Conservation (phyloP, 2,888 invertebrate genomes). For the Drosophila ezoana region DNA sequence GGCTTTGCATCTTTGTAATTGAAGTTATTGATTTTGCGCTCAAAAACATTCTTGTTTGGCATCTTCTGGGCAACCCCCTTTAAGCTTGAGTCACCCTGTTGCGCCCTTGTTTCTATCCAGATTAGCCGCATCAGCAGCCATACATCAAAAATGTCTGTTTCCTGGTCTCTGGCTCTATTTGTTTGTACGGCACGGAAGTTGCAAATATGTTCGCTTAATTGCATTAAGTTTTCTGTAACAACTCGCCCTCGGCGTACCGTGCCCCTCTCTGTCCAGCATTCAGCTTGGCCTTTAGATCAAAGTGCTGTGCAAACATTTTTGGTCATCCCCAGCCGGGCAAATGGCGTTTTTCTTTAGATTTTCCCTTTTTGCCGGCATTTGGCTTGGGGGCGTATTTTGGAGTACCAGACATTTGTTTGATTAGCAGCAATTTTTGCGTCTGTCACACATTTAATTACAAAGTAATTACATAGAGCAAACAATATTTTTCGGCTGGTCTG, state of each 20-base stretch:
- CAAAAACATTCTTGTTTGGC: slow-evolving; percentile 20
- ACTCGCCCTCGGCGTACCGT: slow-evolving; percentile 27
- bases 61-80: slow-evolving; percentile 4
- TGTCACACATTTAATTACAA: slow-evolving; percentile 66
- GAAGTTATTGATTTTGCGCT: slow-evolving; percentile 69
- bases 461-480: slow-evolving; percentile 71
- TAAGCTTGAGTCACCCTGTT: slow-evolving; percentile 33
- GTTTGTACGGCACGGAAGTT: slow-evolving; percentile 59
- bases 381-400: slow-evolving; percentile 37
- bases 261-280: no score
- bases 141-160: slow-evolving; percentile 63
- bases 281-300: slow-evolving; percentile 55
- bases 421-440: slow-evolving; percentile 65
- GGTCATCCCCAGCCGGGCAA: slow-evolving; percentile 33
- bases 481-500: slow-evolving; percentile 20
- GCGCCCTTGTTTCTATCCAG: slow-evolving; percentile 26
- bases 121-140: slow-evolving; percentile 73
- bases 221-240: slow-evolving; percentile 67
- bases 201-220: slow-evolving; percentile 81
- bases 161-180: slow-evolving; percentile 22
- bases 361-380: slow-evolving; percentile 34
- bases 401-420: slow-evolving; percentile 65
- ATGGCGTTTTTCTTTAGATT: slow-evolving; percentile 24
- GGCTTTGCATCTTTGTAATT: slow-evolving; percentile 55
- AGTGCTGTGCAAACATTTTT: slow-evolving; percentile 74